phyloP scores from a whole-genome alignment of 2,888 invertebrate genomes.

The Rhagophthalmus giganteus region DNA sequence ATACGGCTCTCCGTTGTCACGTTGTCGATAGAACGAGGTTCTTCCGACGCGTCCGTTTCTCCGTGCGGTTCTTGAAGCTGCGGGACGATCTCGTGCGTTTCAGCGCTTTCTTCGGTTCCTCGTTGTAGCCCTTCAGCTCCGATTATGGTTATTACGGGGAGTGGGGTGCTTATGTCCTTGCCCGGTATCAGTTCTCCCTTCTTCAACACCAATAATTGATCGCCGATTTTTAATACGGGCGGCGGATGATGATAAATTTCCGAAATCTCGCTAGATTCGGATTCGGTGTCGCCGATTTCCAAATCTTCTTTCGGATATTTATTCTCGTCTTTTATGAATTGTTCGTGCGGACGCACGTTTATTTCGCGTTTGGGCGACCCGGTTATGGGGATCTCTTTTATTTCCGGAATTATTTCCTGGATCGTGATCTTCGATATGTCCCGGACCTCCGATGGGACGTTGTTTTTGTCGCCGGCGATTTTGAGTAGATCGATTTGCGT shows the following conservation, averaged over 20 bases:
- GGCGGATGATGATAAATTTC: slow-evolving; percentile 51
- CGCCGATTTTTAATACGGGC: slow-evolving; percentile 52
- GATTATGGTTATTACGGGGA: slow-evolving; percentile 53
- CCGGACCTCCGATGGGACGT: slow-evolving; percentile 2
- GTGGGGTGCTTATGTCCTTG: slow-evolving; percentile 49
- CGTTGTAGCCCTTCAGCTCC: slow-evolving; percentile 56
- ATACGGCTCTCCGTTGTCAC: not conserved
- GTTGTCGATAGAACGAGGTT: not conserved
- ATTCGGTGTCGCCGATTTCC: slow-evolving; percentile 42
- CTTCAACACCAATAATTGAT: slow-evolving; percentile 52
- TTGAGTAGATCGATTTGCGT: not conserved
- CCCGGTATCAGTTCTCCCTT: slow-evolving; percentile 49
- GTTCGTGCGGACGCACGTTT: slow-evolving; percentile 13
- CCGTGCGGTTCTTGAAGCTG: slow-evolving; percentile 18
- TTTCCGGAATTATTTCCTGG: slow-evolving; percentile 63
- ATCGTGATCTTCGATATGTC: slow-evolving; percentile 54
- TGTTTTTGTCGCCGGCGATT: not conserved
- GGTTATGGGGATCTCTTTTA: slow-evolving; percentile 51
- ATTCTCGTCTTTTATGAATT: not conserved
- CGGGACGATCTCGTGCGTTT: slow-evolving; percentile 34
- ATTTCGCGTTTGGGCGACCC: slow-evolving; percentile 44
- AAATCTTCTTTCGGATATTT: slow-evolving; percentile 6
- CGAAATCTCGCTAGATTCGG: slow-evolving; percentile 50
- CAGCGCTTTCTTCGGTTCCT: slow-evolving; percentile 45
- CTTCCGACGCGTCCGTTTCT: not conserved